Percentiles rank a stretch among this genome's conserved stretches.
Conservation (phyloP, 2,888 invertebrate genomes). For the Metacarcinus magister region DNA sequence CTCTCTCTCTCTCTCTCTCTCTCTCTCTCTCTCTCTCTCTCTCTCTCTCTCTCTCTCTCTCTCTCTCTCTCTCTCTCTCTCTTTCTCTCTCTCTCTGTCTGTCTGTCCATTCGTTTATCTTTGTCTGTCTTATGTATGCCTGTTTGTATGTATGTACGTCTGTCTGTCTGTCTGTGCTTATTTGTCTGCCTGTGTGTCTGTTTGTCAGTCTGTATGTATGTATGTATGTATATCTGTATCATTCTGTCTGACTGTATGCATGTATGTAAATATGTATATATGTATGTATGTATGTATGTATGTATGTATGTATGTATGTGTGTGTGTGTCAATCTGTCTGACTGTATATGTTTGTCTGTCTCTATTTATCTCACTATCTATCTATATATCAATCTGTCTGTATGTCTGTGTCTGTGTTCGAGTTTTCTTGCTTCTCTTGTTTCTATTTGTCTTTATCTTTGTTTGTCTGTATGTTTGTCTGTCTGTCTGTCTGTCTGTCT, state of each 20-base stretch:
- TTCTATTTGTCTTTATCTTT: no score
- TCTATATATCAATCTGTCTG: background rate
- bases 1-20: conserved; percentile 32
- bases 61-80: conserved; percentile 59
- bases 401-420: background rate
- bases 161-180: no score
- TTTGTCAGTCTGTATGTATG: no score
- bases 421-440: background rate
- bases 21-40: background rate
- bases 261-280: no score
- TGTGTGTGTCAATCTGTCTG: background rate
- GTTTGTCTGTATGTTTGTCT: no score
- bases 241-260: no score
- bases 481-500: background rate
- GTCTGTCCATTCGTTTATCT: conserved; percentile 44
- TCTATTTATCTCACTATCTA: background rate
- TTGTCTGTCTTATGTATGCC: no score
- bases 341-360: background rate
- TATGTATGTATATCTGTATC: no score
- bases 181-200: no score
- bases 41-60: conserved; percentile 60
- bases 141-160: no score
- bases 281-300: background rate
- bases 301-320: background rate
- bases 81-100: conserved; percentile 47